Evolutionary conservation across 1,140 invertebrate genomes (phyloP).

Genomic region (Monochamus saltuarius): DNA sequence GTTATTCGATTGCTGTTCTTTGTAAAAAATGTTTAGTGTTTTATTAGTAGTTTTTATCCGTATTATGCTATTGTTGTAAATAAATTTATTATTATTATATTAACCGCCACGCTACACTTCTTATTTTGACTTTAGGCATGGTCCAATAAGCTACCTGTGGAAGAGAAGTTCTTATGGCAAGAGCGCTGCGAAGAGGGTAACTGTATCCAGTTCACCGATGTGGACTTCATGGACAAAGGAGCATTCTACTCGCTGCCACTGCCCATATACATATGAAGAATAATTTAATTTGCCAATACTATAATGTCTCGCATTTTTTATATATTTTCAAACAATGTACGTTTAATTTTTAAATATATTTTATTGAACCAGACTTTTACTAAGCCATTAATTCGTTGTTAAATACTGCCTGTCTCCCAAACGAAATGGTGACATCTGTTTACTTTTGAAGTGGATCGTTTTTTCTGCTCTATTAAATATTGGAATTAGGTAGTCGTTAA

Average conservation of each 20-base stretch:
- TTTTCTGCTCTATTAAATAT: constrained; percentile 1
- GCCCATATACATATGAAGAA: constrained; percentile 22
- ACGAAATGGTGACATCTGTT: constrained; percentile 9
- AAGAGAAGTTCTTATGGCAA: constrained; percentile 39
- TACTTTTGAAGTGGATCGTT: constrained; percentile 13
- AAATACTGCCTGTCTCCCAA: neutral
- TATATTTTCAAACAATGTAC: too few relatives aligned
- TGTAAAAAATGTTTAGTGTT: too few relatives aligned
- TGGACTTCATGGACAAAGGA: constrained; percentile 25
- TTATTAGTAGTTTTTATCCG: too few relatives aligned
- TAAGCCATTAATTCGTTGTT: neutral
- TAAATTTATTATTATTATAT: too few relatives aligned
- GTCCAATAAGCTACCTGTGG: constrained; percentile 35
- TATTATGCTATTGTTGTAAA: too few relatives aligned
- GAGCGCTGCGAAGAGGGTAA: constrained; percentile 36
- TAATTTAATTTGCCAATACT: neutral
- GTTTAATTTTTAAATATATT: too few relatives aligned
- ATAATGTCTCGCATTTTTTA: too few relatives aligned
- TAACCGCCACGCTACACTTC: too few relatives aligned
- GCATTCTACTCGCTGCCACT: constrained; percentile 25
- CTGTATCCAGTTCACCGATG: constrained; percentile 28
- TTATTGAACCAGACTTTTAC: too few relatives aligned
- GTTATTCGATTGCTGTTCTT: too few relatives aligned
- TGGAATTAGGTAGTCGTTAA: constrained; percentile 7
- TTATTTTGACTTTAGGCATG: constrained; percentile 38